phyloP scores from a whole-genome alignment of 1,140 invertebrate genomes.

The Orius insidiosus region DNA sequence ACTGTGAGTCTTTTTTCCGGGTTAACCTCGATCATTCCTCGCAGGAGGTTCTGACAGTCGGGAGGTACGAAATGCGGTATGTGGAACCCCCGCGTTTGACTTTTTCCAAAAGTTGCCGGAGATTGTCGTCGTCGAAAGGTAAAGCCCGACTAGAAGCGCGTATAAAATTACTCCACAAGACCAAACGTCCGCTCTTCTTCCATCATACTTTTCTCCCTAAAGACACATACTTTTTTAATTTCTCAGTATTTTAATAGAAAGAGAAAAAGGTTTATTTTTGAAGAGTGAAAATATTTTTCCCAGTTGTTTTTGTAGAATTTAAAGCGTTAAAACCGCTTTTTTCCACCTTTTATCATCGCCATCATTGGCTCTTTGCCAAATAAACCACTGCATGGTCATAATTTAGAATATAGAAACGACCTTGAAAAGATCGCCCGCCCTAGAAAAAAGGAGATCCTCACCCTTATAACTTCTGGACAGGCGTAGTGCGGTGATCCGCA shows the following conservation, averaged over 20 bases:
- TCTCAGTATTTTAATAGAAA: too few species aligned
- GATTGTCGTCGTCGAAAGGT: constrained; percentile 99
- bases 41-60: constrained; percentile 92
- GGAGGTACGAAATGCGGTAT: constrained; percentile 99
- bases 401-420: background rate
- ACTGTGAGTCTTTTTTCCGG: constrained; percentile 93
- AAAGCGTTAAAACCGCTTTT: too few species aligned
- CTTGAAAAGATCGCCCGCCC: too few species aligned
- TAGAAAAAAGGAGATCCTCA: constrained; percentile 36
- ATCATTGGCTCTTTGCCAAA: too few species aligned
- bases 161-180: constrained; percentile 98
- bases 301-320: background rate
- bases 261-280: too few species aligned
- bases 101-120: constrained; percentile 95
- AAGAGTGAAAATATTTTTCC: too few species aligned
- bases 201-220: constrained; percentile 98
- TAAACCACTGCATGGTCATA: too few species aligned
- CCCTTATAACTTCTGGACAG: constrained; percentile 98
- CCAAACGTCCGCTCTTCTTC: constrained; percentile 95
- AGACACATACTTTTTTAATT: too few species aligned
- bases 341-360: background rate
- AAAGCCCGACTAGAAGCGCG: constrained; percentile 95
- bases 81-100: constrained; percentile 96
- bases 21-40: constrained; percentile 99
- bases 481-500: constrained; percentile 99